Percentiles rank a stretch among this genome's conserved stretches.
Evolutionary conservation across 2,888 invertebrate species (phyloP).

Genomic region (Polydrusus cervinus): DNA sequence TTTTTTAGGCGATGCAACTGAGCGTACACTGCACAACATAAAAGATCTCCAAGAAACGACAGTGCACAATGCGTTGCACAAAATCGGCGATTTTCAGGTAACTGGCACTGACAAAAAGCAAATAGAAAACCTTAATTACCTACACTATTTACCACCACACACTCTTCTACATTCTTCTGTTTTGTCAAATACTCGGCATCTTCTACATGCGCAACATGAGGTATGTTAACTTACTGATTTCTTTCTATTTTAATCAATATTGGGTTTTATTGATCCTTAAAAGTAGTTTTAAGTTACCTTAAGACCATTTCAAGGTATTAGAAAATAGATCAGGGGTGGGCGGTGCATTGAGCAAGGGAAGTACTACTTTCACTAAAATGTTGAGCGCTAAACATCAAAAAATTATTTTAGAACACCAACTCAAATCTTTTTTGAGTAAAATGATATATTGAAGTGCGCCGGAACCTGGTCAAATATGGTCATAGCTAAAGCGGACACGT

Average conservation of each 20-base stretch:
- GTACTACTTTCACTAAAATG: too few species aligned
- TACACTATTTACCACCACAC: constrained; percentile 55
- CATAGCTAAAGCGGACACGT: too few species aligned
- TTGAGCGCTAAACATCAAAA: too few species aligned
- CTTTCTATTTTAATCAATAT: constrained; percentile 1
- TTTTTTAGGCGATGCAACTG: constrained; percentile 66
- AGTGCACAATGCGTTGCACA: constrained; percentile 76
- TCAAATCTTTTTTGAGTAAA: too few species aligned
- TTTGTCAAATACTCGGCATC: constrained; percentile 51
- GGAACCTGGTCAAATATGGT: too few species aligned
- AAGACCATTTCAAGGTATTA: not conserved
- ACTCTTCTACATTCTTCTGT: constrained; percentile 56
- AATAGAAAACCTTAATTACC: constrained; percentile 48
- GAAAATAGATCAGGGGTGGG: not conserved
- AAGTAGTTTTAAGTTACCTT: not conserved
- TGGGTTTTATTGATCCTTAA: not conserved
- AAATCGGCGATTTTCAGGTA: constrained; percentile 79
- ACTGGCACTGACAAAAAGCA: constrained; percentile 57
- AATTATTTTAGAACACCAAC: too few species aligned
- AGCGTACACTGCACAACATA: constrained; percentile 69
- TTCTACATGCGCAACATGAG: constrained; percentile 47
- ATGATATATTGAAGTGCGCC: too few species aligned
- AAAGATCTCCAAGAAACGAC: constrained; percentile 74
- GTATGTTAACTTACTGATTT: constrained; percentile 47
- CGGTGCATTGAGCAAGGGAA: too few species aligned